Evolutionary conservation across 2,888 invertebrate genomes (phyloP).

Genomic region (Steromphala cineraria): DNA sequence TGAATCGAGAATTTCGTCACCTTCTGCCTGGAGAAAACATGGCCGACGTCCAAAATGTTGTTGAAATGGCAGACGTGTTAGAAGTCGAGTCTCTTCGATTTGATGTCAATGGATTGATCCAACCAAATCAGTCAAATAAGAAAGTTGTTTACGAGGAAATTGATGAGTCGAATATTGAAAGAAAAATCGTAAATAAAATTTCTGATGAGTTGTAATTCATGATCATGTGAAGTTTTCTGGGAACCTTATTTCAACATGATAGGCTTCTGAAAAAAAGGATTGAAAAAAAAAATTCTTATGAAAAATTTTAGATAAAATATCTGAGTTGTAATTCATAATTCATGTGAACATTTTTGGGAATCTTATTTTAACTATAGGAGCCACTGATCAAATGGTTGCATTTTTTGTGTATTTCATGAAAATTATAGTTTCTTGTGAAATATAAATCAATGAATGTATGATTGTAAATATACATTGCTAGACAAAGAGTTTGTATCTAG

Average conservation of each 20-base stretch:
- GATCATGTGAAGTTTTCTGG: too few species aligned
- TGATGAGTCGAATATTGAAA: not conserved
- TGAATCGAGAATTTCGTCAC: constrained; percentile 53
- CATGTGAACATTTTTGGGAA: too few species aligned
- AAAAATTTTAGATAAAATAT: not conserved
- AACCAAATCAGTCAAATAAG: not conserved
- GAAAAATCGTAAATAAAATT: not conserved
- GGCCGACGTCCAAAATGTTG: constrained; percentile 43
- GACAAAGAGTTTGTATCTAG: too few species aligned
- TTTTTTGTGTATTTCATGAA: too few species aligned
- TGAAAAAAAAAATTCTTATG: too few species aligned
- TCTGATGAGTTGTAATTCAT: not conserved
- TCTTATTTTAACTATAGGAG: too few species aligned
- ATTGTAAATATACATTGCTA: too few species aligned
- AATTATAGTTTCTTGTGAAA: too few species aligned
- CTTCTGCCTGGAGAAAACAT: constrained; percentile 48
- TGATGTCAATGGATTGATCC: constrained; percentile 31
- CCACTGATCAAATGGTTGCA: too few species aligned
- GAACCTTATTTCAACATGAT: too few species aligned
- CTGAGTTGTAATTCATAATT: not conserved
- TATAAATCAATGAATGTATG: too few species aligned
- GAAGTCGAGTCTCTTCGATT: constrained; percentile 52
- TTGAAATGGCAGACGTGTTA: constrained; percentile 57
- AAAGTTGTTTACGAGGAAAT: not conserved
- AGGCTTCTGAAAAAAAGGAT: too few species aligned